Base-by-base conservation (phyloP, 1,140 invertebrate genomes). In the Brachionus paranguensis region DNA sequence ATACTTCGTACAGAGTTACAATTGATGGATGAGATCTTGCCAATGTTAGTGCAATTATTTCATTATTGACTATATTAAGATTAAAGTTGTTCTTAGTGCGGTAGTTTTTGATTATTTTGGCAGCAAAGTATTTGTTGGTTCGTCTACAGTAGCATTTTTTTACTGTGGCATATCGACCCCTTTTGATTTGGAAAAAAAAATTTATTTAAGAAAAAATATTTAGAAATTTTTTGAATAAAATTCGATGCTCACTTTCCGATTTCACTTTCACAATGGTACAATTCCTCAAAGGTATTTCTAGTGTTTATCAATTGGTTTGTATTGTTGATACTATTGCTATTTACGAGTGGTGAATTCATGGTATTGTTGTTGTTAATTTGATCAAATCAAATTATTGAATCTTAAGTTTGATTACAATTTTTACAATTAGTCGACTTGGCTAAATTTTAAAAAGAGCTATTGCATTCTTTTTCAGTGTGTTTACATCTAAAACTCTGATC, bases 91-190 rank as follows among this genome's bases (percentile, higher is more conserved):
- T 76, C 33, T 68, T 81, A 10, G 50, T 64, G 14, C 78, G 53
- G 43, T 43, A 81, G 5, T 83, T 83, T 83, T 83, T 83, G 7
- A 83, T 83, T 72, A 83, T 72, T 70, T 83, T 83, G 11, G 81
- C 81, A 4, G 81, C 81, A 41, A 27, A 83, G 12, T 17, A 68
- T 83, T 83, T 68, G 5, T 72, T 27, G n/a, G 81, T 27, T 45
- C 50, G 12, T n/a, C 47, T 83, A 27, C 60, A 68, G 12, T 70
- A 47, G 20, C 81, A 83, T 83, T 83, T 72, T 70, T 72, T 83
- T 33, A 83, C 81, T 20, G 81, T 47, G 14, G 81, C 60, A 14
- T 68, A 83, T 24, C 81, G 41, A n/a, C 81, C 81, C 17, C 81
- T 83, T 20, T 29, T 37, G 33, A 37, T 37, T 37, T 37, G 7